Conservation (phyloP, 1,140 invertebrate genomes). For the Meloidogyne chitwoodi region DNA sequence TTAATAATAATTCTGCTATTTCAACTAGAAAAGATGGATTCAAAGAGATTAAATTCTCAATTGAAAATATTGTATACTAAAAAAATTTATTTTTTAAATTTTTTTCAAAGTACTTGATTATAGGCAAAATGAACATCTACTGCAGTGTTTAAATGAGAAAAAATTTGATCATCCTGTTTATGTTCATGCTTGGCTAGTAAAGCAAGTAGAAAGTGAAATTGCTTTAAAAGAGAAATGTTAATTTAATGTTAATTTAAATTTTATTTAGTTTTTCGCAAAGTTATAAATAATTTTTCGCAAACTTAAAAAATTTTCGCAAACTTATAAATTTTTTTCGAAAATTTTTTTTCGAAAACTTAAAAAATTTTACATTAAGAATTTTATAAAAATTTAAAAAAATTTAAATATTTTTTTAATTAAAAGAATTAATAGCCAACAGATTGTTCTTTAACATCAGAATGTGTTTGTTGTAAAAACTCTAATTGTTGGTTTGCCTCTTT, state of each 20-base stretch:
- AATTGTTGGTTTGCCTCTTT: slow-evolving; percentile 38
- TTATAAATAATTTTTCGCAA: too few species aligned
- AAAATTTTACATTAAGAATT: too few species aligned
- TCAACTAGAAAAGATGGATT: slow-evolving; percentile 81
- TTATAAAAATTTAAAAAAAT: too few species aligned
- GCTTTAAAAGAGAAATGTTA: slow-evolving; percentile 4
- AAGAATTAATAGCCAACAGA: slow-evolving; percentile 8
- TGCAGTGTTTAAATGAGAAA: slow-evolving; percentile 7
- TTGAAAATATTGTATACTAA: slow-evolving; percentile 69
- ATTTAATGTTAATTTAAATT: too few species aligned
- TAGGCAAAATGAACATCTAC: slow-evolving; percentile 31
- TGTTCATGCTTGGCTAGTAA: slow-evolving; percentile 16
- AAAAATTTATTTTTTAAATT: not conserved
- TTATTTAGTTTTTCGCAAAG: not conserved
- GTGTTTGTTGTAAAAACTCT: slow-evolving; percentile 36
- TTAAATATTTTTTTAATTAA: too few species aligned
- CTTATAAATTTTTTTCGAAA: too few species aligned
- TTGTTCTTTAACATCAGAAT: slow-evolving; percentile 26
- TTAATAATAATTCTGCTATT: slow-evolving; percentile 73
- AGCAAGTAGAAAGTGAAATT: slow-evolving; percentile 24
- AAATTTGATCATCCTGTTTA: slow-evolving; percentile 6
- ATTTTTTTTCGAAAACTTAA: too few species aligned
- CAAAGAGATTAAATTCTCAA: slow-evolving; percentile 71
- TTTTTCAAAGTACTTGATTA: slow-evolving; percentile 16
- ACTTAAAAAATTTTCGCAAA: too few species aligned